Evolutionary conservation across 2,113 vertebrate genomes (phyloP).

Genomic region (Pollachius pollachius): DNA sequence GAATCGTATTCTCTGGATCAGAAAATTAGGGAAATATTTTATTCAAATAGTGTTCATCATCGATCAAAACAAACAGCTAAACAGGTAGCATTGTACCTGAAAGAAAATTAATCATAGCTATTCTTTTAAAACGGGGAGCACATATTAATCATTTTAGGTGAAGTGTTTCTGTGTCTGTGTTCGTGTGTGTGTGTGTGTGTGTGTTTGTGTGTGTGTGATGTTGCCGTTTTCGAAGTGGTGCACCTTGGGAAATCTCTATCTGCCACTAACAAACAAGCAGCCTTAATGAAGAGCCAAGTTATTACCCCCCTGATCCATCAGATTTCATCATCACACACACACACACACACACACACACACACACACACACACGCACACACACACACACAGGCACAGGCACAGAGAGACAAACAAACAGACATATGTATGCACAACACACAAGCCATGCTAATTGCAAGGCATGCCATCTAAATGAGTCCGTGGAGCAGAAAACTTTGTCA

Average conservation of each 20-base stretch:
- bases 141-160: conserved; percentile 66
- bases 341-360: conserved; percentile 6
- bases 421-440: conserved; percentile 16
- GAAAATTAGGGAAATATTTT: conserved; percentile 63
- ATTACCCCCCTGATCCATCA: conserved; percentile 63
- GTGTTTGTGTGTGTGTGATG: conserved; percentile 29
- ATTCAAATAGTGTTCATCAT: conserved; percentile 60
- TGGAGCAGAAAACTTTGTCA: conserved; percentile 54
- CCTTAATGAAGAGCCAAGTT: conserved; percentile 74
- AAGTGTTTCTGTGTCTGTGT: conserved; percentile 52
- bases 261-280: conserved; percentile 70
- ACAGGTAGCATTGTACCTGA: conserved; percentile 65
- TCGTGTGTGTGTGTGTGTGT: no score
- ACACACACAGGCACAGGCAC: conserved; percentile 15
- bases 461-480: conserved; percentile 61
- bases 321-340: conserved; percentile 61
- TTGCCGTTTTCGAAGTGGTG: conserved; percentile 58
- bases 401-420: conserved; percentile 28
- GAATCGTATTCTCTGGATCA: conserved; percentile 28
- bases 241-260: conserved; percentile 72
- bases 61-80: conserved; percentile 68
- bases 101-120: conserved; percentile 76
- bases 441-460: conserved; percentile 45
- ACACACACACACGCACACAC: conserved; percentile 1
- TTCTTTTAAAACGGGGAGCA: conserved; percentile 62